phyloP scores from a whole-genome alignment of 1,140 invertebrate species.

The Steinernema feltiae region DNA sequence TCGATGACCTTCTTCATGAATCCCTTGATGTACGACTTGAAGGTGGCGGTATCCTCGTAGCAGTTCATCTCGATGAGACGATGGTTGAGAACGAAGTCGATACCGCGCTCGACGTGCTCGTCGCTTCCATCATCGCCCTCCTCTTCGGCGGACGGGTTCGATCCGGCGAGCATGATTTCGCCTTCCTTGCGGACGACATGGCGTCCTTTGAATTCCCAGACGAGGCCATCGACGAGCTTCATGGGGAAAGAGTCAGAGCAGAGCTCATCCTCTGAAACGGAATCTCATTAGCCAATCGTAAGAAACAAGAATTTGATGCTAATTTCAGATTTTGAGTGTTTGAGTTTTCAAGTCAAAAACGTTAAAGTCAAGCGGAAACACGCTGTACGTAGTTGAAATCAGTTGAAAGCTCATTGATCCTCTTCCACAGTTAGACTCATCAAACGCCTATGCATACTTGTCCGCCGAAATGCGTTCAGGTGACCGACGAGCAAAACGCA shows the following conservation, averaged over 20 bases:
- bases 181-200: conserved; percentile 70
- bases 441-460: background rate
- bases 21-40: conserved; percentile 83
- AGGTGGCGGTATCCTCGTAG: conserved; percentile 65
- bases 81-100: conserved; percentile 88
- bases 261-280: conserved; percentile 75
- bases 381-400: background rate
- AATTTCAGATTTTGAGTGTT: background rate
- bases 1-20: conserved; percentile 76
- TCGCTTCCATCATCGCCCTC: conserved; percentile 76
- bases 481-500: background rate
- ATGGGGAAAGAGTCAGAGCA: conserved; percentile 94
- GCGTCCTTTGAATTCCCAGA: conserved; percentile 90
- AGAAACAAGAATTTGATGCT: conserved; percentile 3
- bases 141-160: conserved; percentile 81
- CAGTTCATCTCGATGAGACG: conserved; percentile 76
- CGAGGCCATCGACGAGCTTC: conserved; percentile 78
- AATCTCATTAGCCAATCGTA: background rate
- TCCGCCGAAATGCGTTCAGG: background rate
- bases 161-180: conserved; percentile 74
- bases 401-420: background rate
- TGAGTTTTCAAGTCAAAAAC: background rate
- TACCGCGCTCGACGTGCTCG: conserved; percentile 65
- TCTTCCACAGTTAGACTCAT: conserved; percentile 45
- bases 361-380: background rate